Conservation (phyloP, 2,113 vertebrate species). For the Cololabis saira region DNA sequence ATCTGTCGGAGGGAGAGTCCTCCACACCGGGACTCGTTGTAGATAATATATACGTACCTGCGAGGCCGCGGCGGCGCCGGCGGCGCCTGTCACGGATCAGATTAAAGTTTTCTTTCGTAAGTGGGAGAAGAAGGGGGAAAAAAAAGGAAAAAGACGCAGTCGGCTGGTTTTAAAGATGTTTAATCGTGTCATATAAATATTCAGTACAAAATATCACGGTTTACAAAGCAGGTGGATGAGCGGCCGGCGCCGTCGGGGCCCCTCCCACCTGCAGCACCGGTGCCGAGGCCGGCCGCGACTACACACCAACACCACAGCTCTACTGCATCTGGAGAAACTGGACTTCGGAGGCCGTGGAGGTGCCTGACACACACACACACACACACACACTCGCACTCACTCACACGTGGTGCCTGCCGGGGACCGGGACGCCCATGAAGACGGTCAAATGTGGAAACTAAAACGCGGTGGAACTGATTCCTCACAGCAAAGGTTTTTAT, state of each 20-base stretch:
- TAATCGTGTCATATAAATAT: slow-evolving; percentile 98
- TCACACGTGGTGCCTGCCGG: too few relatives aligned
- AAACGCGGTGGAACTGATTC: too few relatives aligned
- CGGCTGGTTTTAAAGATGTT: slow-evolving; percentile 74
- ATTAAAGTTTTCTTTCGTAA: slow-evolving; percentile 21
- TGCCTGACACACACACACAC: not conserved
- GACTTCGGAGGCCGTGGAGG: slow-evolving; percentile 25
- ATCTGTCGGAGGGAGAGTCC: slow-evolving; percentile 37
- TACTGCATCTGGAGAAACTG: slow-evolving; percentile 52
- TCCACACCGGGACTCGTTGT: slow-evolving; percentile 32
- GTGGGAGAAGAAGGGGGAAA: not conserved
- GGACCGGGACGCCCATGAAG: too few relatives aligned
- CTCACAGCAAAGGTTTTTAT: slow-evolving; percentile 15
- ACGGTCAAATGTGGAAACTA: too few relatives aligned
- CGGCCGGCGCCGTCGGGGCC: slow-evolving; percentile 72
- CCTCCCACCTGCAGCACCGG: too few relatives aligned
- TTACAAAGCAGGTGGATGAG: slow-evolving; percentile 90
- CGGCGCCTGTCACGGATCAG: slow-evolving; percentile 22
- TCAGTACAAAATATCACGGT: slow-evolving; percentile 97
- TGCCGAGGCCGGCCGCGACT: slow-evolving; percentile 66
- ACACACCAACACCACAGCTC: slow-evolving; percentile 75
- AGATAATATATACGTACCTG: slow-evolving; percentile 39
- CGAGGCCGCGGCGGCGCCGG: slow-evolving; percentile 21
- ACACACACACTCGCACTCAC: not conserved
- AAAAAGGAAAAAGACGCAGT: too few relatives aligned